Conservation (phyloP, 1,140 invertebrate species). For the Listronotus oregonensis region DNA sequence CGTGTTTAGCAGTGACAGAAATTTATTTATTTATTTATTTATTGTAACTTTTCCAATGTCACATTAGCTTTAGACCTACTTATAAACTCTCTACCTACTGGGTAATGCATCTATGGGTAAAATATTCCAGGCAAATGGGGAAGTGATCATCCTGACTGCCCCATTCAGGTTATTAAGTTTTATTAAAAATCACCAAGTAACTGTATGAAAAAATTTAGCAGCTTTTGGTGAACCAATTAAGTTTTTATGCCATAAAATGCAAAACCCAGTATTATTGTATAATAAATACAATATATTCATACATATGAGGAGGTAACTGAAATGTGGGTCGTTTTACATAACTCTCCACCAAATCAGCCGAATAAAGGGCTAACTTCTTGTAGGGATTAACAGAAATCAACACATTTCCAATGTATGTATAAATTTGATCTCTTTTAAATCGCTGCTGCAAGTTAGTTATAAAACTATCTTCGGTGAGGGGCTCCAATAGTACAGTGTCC, state of each 20-base stretch:
- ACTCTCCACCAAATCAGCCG: slow-evolving; percentile 73
- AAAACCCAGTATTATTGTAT: neutral
- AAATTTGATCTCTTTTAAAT: slow-evolving; percentile 79
- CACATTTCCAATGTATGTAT: slow-evolving; percentile 80
- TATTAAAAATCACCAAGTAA: no score
- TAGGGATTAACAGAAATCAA: slow-evolving; percentile 81
- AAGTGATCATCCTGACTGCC: no score
- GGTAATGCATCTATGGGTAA: no score
- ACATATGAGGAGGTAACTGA: slow-evolving; percentile 90
- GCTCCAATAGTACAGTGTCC: slow-evolving; percentile 76
- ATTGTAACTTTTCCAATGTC: no score
- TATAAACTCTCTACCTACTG: no score
- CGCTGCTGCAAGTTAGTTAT: slow-evolving; percentile 75
- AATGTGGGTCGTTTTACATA: slow-evolving; percentile 80
- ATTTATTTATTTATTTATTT: no score
- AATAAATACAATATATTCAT: slow-evolving; percentile 54
- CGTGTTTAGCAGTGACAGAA: no score
- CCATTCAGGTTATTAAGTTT: no score
- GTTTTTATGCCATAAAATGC: neutral
- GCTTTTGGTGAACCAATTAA: no score
- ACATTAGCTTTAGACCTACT: no score
- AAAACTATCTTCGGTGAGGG: slow-evolving; percentile 76
- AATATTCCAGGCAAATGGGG: no score
- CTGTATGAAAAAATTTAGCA: no score
- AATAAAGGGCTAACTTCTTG: slow-evolving; percentile 77